These are phyloP conservation scores for Pherbina coryleti DNA, from an alignment of 2,888 invertebrate species.

Conservation along the genomic window DNA sequence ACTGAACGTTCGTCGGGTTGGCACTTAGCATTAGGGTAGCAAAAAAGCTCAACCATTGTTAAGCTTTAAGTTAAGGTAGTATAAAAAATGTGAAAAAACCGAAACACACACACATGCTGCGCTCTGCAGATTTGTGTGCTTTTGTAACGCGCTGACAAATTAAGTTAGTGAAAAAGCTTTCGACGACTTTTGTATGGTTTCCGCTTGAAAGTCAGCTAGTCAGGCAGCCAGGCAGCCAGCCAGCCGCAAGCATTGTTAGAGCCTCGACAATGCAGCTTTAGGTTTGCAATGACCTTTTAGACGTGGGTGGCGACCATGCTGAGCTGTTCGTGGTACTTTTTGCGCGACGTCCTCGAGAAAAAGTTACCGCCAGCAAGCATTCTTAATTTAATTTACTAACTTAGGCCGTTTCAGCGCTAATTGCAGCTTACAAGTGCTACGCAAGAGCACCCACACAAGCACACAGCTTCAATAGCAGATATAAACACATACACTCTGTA, in stretches of 20 bases:
- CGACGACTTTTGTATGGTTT: constrained; percentile 33
- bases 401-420: constrained; percentile 41
- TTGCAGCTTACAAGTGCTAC: constrained; percentile 30
- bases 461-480: not conserved
- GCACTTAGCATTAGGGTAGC: constrained; percentile 30
- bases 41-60: constrained; percentile 10
- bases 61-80: not conserved
- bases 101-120: not conserved
- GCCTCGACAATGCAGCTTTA: constrained; percentile 14
- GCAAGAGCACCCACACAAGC: not conserved
- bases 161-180: not conserved
- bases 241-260: not conserved
- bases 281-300: constrained; percentile 13
- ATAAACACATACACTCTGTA: not conserved
- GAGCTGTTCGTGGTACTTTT: constrained; percentile 3
- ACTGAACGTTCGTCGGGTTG: constrained; percentile 54
- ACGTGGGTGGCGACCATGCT: not conserved
- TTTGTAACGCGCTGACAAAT: not conserved
- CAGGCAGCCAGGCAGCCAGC: not conserved
- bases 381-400: constrained; percentile 46
- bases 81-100: not conserved
- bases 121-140: not conserved
- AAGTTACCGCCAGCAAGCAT: not conserved
- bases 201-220: constrained; percentile 15
- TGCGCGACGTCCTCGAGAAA: constrained; percentile 13